Evolutionary conservation across 2,888 invertebrate species (phyloP).

Genomic region (Drosophila anceps): DNA sequence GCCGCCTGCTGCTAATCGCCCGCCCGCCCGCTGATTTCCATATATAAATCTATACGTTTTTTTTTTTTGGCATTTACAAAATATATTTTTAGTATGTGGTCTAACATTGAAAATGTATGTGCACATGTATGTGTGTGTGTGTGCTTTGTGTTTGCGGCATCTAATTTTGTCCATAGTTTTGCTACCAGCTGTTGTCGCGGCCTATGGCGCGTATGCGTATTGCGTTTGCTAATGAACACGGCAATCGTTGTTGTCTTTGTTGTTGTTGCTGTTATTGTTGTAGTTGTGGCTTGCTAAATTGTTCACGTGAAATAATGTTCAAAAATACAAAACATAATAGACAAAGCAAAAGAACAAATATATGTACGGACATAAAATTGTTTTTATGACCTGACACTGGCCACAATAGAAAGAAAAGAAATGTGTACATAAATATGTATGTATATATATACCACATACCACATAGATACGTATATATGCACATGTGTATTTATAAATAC

Average conservation of each 20-base stretch:
- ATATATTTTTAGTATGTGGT: conserved; percentile 66
- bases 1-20: conserved; percentile 16
- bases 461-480: neutral
- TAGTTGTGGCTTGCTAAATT: conserved; percentile 23
- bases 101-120: conserved; percentile 71
- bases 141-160: conserved; percentile 28
- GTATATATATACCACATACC: neutral
- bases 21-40: conserved; percentile 42
- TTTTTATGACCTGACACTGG: conserved; percentile 27
- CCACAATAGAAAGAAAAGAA: conserved; percentile 16
- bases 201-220: conserved; percentile 55
- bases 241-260: conserved; percentile 1
- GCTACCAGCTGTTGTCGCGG: conserved; percentile 43
- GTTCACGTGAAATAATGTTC: conserved; percentile 19
- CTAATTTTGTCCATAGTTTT: conserved; percentile 64
- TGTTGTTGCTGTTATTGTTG: neutral
- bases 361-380: conserved; percentile 12
- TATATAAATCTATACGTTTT: conserved; percentile 1
- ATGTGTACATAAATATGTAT: conserved; percentile 2
- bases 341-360: conserved; percentile 19
- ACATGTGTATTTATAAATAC: neutral
- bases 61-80: conserved; percentile 61
- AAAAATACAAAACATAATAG: conserved; percentile 7
- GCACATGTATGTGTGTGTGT: neutral
- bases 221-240: conserved; percentile 43